A percentile compares a stretch with the other conserved stretches of the same genome.
Conservation (phyloP, 2,113 vertebrate genomes). For the Serinus canaria region DNA sequence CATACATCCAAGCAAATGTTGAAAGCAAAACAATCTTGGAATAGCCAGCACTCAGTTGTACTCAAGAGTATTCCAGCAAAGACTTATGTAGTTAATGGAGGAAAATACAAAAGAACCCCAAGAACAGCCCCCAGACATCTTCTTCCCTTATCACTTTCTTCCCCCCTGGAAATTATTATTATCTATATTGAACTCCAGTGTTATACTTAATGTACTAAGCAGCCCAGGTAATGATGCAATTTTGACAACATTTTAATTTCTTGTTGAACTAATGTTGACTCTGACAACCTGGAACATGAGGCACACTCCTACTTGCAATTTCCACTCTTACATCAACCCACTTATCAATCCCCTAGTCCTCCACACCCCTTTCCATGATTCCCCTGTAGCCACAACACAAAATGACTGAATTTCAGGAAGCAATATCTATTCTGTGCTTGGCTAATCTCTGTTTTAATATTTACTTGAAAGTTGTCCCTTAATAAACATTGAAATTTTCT, state of each 20-base stretch:
- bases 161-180: rapidly evolving
- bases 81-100: not conserved
- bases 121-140: not conserved
- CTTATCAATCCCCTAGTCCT: not conserved
- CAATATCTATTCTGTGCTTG: not conserved
- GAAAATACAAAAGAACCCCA: not conserved
- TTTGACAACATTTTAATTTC: not conserved
- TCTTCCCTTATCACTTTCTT: not conserved
- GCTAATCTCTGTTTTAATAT: not conserved
- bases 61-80: not conserved
- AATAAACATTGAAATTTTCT: not conserved
- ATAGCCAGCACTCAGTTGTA: not conserved
- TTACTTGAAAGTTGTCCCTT: not conserved
- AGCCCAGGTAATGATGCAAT: not conserved
- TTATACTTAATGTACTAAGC: not conserved
- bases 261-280: not conserved
- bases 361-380: not conserved
- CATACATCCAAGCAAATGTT: not conserved
- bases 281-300: not conserved
- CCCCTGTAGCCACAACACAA: not conserved
- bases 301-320: not conserved
- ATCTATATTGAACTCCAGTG: not conserved
- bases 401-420: not conserved
- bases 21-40: not conserved
- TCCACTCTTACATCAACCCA: not conserved